Evolutionary conservation across 2,113 vertebrate species (phyloP).

Genomic region (Ochotona curzoniae): DNA sequence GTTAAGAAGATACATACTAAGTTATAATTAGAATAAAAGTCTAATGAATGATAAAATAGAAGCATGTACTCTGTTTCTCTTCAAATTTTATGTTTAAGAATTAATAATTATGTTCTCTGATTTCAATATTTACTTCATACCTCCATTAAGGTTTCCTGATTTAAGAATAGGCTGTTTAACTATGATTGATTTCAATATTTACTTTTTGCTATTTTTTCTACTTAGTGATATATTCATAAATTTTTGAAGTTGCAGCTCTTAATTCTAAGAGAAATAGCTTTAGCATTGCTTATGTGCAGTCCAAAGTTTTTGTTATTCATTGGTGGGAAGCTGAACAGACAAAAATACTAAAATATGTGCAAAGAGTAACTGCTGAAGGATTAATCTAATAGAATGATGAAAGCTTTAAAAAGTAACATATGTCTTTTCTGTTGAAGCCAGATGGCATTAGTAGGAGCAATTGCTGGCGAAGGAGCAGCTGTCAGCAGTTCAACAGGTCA

Average conservation of each 20-base stretch:
- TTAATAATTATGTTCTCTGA: not conserved
- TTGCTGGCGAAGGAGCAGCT: not conserved
- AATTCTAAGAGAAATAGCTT: conserved; percentile 27
- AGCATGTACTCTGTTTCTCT: not conserved
- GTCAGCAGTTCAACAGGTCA: not conserved
- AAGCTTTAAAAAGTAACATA: not conserved
- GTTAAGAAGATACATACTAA: not conserved
- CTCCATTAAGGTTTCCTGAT: not conserved
- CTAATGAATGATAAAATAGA: not conserved
- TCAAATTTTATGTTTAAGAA: conserved; percentile 37
- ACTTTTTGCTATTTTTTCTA: not conserved
- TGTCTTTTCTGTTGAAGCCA: not conserved
- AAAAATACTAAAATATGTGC: not conserved
- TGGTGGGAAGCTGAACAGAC: not conserved
- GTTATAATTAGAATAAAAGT: not conserved
- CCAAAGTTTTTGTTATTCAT: not conserved
- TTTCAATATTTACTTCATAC: not conserved
- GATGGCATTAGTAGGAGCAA: not conserved
- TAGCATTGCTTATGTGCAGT: not conserved
- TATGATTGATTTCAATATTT: not conserved
- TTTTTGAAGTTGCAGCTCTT: conserved; percentile 29
- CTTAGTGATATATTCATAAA: not conserved
- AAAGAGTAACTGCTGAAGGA: not conserved
- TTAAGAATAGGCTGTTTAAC: not conserved
- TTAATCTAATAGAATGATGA: not conserved